Base-by-base conservation (phyloP, 2,888 invertebrate genomes). In the Heteromurus nitidus region DNA sequence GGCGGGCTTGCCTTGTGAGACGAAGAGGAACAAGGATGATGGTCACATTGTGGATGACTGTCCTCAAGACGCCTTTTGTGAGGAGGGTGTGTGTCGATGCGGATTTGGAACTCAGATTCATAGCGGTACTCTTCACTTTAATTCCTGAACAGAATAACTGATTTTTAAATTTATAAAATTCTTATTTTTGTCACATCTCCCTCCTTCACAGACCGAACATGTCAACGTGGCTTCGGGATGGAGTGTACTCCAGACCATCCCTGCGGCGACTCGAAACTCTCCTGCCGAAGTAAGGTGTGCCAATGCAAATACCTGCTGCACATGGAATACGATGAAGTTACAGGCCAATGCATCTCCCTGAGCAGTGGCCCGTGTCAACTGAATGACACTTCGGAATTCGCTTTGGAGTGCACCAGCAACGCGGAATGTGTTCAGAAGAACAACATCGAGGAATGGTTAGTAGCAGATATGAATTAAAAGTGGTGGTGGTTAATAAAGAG, bases 291-390 rank as follows among this genome's bases (percentile, higher is more conserved):
- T 0, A 79, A 82, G 36, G 50, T 82, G 22, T 85, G 85, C 30
- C 83, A 83, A 42, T 85, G 85, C 30, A 85, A 85, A 53, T 83
- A 76, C 55, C 82, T 77, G 0, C 44, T 75, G n/a, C 85, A 85
- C 47, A 82, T 82, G 83, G 67, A 73, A 42, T 85, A 83, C 36
- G 83, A 83, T 13, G 83, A 82, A 47, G 28, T 22, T 1, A 3
- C 24, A 0, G 80, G 74, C 0, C 82, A 85, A 31, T 85, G 85
- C 44, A 60, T 85, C 2, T 42, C 70, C 16, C 42, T 85, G 20
- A 77, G 82, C 11, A 62, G 72, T 9, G 85, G 85, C 7, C 83
- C 83, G 22, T 85, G 85, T 30, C 24, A 53, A 0, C 36, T 82
- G 9, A 83, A 85, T 31, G 83, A 85, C 50, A 80, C 83, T 3